A percentile compares a stretch with the other conserved stretches of the same genome.
phyloP scores from a whole-genome alignment of 2,797 vertebrate genomes.

The Gephyroberyx darwinii region DNA sequence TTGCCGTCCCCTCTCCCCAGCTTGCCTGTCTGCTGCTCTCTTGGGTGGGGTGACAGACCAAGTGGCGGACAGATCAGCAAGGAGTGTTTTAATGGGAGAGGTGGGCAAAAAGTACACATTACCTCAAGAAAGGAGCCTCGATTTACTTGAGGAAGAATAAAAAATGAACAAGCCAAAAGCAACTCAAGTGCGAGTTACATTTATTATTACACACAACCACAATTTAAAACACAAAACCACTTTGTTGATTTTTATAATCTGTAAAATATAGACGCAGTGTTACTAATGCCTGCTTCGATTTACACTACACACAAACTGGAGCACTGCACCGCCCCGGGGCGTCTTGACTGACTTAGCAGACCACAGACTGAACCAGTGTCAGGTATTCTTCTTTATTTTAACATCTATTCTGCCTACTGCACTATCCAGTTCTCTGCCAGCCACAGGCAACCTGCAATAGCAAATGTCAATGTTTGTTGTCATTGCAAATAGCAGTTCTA shows the following conservation, averaged over 20 bases:
- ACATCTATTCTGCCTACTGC: background rate
- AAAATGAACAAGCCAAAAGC: background rate
- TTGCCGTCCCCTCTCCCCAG: slow-evolving; percentile 25
- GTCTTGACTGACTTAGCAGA: background rate
- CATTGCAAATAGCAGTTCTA: background rate
- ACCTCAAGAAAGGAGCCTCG: background rate
- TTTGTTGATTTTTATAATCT: too few species aligned
- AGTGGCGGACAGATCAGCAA: background rate
- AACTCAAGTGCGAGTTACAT: background rate
- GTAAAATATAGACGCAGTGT: background rate
- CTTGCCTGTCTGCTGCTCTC: slow-evolving; percentile 19
- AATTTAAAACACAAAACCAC: background rate
- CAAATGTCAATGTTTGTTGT: background rate
- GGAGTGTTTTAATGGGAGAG: background rate
- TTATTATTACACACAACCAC: too few species aligned
- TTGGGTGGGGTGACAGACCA: background rate
- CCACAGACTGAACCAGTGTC: background rate
- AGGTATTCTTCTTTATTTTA: background rate
- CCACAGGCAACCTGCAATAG: slow-evolving; percentile 7
- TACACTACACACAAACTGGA: background rate
- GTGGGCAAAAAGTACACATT: background rate
- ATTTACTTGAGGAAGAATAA: background rate
- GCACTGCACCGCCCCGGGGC: background rate
- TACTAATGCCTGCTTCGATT: background rate
- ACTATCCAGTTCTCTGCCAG: background rate